Conservation (phyloP, 30 jellyfish, hydroid and myxozoan species). For the Sanderia malayensis region DNA sequence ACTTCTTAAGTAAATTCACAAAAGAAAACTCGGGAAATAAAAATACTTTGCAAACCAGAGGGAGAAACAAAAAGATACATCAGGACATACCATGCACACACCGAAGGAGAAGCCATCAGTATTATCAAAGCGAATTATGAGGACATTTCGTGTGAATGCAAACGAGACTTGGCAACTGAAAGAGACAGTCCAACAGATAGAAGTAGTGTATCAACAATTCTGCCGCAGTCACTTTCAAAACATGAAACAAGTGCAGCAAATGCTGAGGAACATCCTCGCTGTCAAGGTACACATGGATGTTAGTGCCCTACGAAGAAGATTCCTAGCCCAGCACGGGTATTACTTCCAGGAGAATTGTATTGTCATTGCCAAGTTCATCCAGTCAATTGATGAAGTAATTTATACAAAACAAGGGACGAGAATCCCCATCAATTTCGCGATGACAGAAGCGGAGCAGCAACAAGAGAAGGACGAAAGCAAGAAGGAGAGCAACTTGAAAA, state of each 20-base stretch:
- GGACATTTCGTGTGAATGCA: conserved; percentile 24
- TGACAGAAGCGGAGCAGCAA: background rate
- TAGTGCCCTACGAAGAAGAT: conserved; percentile 54
- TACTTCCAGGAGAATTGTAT: conserved; percentile 2
- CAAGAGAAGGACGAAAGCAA: background rate
- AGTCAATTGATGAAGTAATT: conserved; percentile 15
- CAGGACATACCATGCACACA: too few species aligned
- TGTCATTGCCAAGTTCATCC: conserved; percentile 23
- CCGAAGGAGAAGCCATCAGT: conserved; percentile 41
- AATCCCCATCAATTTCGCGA: background rate
- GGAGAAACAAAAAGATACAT: too few species aligned
- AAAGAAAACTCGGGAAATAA: too few species aligned
- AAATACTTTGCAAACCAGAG: too few species aligned
- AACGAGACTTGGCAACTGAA: conserved; percentile 21
- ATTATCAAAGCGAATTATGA: conserved; percentile 36
- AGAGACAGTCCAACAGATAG: conserved; percentile 27
- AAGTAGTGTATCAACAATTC: background rate
- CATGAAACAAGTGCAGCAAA: conserved; percentile 7
- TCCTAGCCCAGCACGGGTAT: conserved; percentile 45
- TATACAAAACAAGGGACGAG: conserved; percentile 23
- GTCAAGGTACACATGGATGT: conserved; percentile 37
- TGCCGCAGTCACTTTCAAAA: background rate
- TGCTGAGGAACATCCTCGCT: conserved; percentile 6
- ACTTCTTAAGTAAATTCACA: too few species aligned
- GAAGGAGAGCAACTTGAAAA: background rate